These are phyloP conservation scores for Strongylocentrotus purpuratus DNA, from an alignment of 35 echinoderm and acorn worm genomes.

Conservation along the genomic window DNA sequence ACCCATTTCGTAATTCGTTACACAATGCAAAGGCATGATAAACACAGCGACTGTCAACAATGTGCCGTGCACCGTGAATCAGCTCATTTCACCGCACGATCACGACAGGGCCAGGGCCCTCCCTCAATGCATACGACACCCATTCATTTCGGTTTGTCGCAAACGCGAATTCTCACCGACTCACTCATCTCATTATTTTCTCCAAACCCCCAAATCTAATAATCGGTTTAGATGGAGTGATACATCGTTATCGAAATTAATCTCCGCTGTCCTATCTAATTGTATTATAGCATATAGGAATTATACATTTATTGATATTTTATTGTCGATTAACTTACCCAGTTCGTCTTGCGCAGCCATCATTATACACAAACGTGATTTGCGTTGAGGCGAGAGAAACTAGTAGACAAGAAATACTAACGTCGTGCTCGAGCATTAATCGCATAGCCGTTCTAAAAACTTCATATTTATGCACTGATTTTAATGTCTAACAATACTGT, in stretches of 20 bases:
- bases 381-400: neutral
- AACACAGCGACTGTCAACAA: too few relatives aligned
- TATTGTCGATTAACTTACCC: conserved; percentile 29
- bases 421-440: too few relatives aligned
- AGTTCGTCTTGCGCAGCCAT: conserved; percentile 66
- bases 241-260: neutral
- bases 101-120: too few relatives aligned
- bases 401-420: neutral
- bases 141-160: neutral
- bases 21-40: too few relatives aligned
- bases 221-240: neutral
- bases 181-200: neutral
- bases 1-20: too few relatives aligned
- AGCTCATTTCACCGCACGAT: too few relatives aligned
- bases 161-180: neutral
- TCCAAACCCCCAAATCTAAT: neutral
- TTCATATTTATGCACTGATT: too few relatives aligned
- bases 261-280: neutral
- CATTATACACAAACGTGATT: conserved; percentile 8
- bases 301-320: neutral
- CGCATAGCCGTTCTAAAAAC: too few relatives aligned
- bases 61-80: too few relatives aligned
- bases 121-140: neutral
- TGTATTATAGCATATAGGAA: neutral
- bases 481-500: too few relatives aligned